Evolutionary conservation across 2,797 vertebrate genomes (phyloP).

Genomic region (Hydrocynus forskahlii): DNA sequence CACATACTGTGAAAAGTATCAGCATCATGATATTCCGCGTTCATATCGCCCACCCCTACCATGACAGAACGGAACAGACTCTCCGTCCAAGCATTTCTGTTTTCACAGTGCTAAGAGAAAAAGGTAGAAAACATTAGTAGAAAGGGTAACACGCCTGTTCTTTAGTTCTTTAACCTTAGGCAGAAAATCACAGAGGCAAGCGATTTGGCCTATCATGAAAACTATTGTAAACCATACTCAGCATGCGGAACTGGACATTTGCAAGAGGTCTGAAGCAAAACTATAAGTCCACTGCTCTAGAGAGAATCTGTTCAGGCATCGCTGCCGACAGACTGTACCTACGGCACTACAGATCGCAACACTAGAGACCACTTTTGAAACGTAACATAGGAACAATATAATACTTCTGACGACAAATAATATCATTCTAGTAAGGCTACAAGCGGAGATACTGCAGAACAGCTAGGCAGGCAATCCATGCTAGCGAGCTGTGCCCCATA

Average conservation of each 20-base stretch:
- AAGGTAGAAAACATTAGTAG: not conserved
- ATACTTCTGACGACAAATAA: slow-evolving; percentile 38
- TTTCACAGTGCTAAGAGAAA: not conserved
- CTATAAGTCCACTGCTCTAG: not conserved
- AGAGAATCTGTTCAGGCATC: slow-evolving; percentile 31
- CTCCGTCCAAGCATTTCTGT: not conserved
- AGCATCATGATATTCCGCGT: not conserved
- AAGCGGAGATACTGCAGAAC: slow-evolving; percentile 40
- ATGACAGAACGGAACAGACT: not conserved
- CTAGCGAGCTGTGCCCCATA: slow-evolving; percentile 33
- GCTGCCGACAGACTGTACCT: slow-evolving; percentile 24
- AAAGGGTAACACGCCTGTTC: not conserved
- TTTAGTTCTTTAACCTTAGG: slow-evolving; percentile 3
- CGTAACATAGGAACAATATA: slow-evolving; percentile 25
- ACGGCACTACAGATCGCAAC: slow-evolving; percentile 38
- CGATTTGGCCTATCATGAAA: not conserved
- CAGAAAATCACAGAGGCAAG: slow-evolving; percentile 1
- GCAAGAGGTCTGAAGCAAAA: slow-evolving; percentile 10
- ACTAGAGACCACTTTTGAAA: slow-evolving; percentile 34
- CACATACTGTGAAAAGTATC: too few relatives aligned
- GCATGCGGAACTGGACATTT: slow-evolving; percentile 24
- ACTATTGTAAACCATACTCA: slow-evolving; percentile 31
- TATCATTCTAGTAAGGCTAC: slow-evolving; percentile 38
- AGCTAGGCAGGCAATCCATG: slow-evolving; percentile 35
- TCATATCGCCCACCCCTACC: not conserved